Base-by-base conservation (phyloP, 2,888 invertebrate species). In the Emmelina monodactyla region DNA sequence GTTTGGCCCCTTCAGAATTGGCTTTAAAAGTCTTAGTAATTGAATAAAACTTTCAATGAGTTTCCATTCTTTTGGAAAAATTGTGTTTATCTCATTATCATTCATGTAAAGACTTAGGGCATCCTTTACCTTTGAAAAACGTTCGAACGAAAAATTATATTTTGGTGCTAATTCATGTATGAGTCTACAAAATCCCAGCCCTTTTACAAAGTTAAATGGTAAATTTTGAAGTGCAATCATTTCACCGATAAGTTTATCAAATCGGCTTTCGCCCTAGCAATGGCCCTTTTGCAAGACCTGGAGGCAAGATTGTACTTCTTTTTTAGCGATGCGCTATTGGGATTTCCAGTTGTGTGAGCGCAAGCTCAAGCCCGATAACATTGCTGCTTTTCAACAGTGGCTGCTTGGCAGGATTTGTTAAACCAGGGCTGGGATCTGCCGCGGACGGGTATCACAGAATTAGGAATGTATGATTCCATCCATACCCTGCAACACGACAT, bases 61-160 rank as follows among this genome's bases (percentile, higher is more conserved):
- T 41, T 41, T 50, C 47, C 49, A 45, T 14, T 46, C 46, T 39
- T 49, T 41, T 28, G 44, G 43, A 5, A 36, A 34, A 41, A 47
- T 42, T 22, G 37, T 22, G 13, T 37, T 22, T 37, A 42, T 43
- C 1, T 41, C 16, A 33, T 31, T 42, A 31, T 39, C 43, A 40
- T 36, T 43, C 6, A 25, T 28, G 16, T 44, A 41, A 38, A 41
- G 38, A 32, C 37, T 36, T 25, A 42, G 22, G 11, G 42, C 35
- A 40, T 44, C 40, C 22, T 43, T 45, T 35, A 39, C n/a, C 25
- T 45, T 43, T 16, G 22, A 43, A 42, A 41, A 39, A 22, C 41
- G 38, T 34, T 42, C 44, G 7, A 40, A 41, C 38, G 42, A 38
- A 19, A 19, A 19, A 19, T 19, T 19, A 19, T 19, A 19, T 19